A percentile compares a stretch with the other conserved stretches of the same genome.
These are phyloP conservation scores for Sebastes trivittatus DNA, from an alignment of 2,797 vertebrate species.

Conservation along the genomic window DNA sequence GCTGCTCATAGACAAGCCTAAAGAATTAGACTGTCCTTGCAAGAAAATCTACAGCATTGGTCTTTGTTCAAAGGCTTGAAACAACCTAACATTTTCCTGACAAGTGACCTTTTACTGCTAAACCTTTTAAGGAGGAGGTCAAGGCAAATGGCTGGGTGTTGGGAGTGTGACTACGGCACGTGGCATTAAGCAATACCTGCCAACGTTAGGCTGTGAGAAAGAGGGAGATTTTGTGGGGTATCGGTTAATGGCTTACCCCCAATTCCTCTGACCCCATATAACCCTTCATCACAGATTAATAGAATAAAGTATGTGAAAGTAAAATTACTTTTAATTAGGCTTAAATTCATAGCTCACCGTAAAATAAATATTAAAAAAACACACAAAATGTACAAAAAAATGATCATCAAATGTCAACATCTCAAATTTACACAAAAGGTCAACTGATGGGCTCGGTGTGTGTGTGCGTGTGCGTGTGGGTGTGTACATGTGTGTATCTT, in stretches of 20 bases:
- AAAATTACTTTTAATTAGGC: background rate
- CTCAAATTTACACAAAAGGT: background rate
- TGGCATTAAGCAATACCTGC: background rate
- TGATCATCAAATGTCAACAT: no score
- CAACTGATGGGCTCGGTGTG: background rate
- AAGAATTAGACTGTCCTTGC: background rate
- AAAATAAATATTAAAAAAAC: background rate
- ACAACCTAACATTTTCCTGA: constrained; percentile 3
- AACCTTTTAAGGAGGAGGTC: constrained; percentile 19
- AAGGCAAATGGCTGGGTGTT: background rate
- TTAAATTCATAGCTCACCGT: background rate
- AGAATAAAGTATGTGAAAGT: background rate
- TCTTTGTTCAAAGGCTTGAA: constrained; percentile 2
- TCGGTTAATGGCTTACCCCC: background rate
- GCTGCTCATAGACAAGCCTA: background rate
- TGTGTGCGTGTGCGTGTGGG: background rate
- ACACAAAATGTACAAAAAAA: background rate
- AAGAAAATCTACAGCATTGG: background rate
- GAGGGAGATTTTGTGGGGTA: background rate
- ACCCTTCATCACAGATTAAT: background rate
- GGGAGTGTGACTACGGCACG: background rate
- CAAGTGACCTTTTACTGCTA: constrained; percentile 27
- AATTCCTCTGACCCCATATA: background rate
- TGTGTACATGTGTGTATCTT: background rate
- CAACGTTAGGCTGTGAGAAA: background rate